Evolutionary conservation across 2,888 invertebrate genomes (phyloP), one percentile per base, ranked within the genome.

Genomic region (Chydorus sphaericus): DNA sequence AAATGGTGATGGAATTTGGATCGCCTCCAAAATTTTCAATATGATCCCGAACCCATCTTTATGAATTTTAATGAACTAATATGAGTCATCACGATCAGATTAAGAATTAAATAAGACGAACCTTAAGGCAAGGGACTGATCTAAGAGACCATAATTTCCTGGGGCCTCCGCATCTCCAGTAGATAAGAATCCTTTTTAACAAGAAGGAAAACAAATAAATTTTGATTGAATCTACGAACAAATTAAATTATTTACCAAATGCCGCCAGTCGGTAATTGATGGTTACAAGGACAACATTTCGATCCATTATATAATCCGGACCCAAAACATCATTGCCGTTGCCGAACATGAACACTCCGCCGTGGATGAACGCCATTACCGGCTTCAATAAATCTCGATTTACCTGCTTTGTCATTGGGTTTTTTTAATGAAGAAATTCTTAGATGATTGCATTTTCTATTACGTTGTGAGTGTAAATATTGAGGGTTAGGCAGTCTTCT

Each of bases 301-400:
- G 51, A 28, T 54, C 58, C 36, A 61, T 57, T 4, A 61, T 54
- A 23, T 54, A 28, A 8, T 38, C 36, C 8, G 59, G 59, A 18
- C 38, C 38, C 16, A 54, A 59, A 31, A 54, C 52, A 4, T 58
- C 29, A 20, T 38, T 26, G 11, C 51, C 50, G 16, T 30, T 50
- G 31, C 50, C 50, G 11, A 28, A 14, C 10, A 11, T 16, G 33
- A 60, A 62, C 6, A 58, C 60, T 14, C 62, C 62, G 8, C 62
- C 62, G 49, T 62, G 62, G 23, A 62, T 59, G 50, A 59, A 62
- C 31, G 61, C 51, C 61, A 62, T 61, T 2, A 62, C 62, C 10
- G 62, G 62, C n/a, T n/a, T n/a, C n/a, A n/a, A n/a, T n/a, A n/a
- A n/a, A n/a, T n/a, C n/a, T n/a, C n/a, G n/a, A n/a, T n/a, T n/a